Base-by-base conservation (phyloP, 2,113 vertebrate genomes). In the Hemibagrus wyckioides region DNA sequence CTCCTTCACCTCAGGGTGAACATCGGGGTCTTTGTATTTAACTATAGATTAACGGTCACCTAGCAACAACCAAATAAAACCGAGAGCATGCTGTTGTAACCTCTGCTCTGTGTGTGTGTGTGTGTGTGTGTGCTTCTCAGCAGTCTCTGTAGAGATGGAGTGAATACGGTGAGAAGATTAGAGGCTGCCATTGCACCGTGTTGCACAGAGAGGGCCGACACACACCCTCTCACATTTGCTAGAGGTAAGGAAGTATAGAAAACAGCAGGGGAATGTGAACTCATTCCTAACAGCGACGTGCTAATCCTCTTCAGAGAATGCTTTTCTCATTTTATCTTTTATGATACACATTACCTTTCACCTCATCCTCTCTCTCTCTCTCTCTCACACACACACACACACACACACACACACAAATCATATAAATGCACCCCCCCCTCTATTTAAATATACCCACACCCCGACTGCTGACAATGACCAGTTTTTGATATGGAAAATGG, bases 51-150 rank as follows among this genome's bases (percentile, higher is more conserved):
- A 73, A 33, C 48, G 36, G 87, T 90, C 85, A 87, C 87, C 87
- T 90, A 90, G 87, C 89, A 90, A 90, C 87, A 79, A 89, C 83
- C 85, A 89, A 85, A 89, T 84, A 89, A 90, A 89, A 83, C 41
- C 17, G 33, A 52, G 63, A 75, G 75, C 84, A 86, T 86, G 85
- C 87, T 73, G 87, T 59, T 84, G 75, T 54, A 75, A 81, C 79
- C 85, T 80, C 77, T 90, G 61, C 69, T 80, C 75, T 75, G 61
- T 84, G 54, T 82, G 67, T 82, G 90, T 85, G 89, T 81, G 67
- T 91, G 88, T 92, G 91, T 81, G 67, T 91, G 87, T 91, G 91
- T 92, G 91, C 91, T 91, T 90, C 91, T 90, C 84, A 85, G 52
- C 57, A 59, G 41, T 50, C 71, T 88, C 88, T 91, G 86, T 89